Base-by-base conservation (phyloP, 1,140 invertebrate genomes). In the Schlechtendalia chinensis region DNA sequence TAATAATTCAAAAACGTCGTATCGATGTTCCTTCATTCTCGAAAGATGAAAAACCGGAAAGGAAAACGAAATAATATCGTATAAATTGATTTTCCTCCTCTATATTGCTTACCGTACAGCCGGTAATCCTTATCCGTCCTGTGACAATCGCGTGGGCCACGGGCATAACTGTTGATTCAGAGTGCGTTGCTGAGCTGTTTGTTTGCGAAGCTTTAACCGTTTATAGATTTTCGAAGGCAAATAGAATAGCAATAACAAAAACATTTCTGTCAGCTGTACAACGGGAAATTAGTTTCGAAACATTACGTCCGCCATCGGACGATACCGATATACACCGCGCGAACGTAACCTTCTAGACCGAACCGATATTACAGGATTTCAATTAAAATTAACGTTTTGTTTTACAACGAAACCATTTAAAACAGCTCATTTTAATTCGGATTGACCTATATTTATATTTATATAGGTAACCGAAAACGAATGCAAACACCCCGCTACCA, bases 111-210 rank as follows among this genome's bases (percentile, higher is more conserved):
- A n/a, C n/a, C n/a, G n/a, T n/a, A n/a, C n/a, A n/a, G n/a, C n/a
- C n/a, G n/a, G n/a, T n/a, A 32, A 32, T 32, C 3, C 29, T 16
- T 65, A 1, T 2, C 2, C 27, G 17, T 39, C 29, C 19, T 19
- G 19, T 10, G 29, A n/a, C 29, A 65, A 65, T 32, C 16, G n/a
- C n/a, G 29, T 65, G 1, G 19, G 17, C 29, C 29, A 65, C 29
- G 27, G 61, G 61, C 12, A 16, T 65, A 65, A 32, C 61, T 65
- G 61, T 65, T 65, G 27, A 65, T 32, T 65, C 61, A 65, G 6
- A 10, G 29, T 65, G 29, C 29, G 61, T 65, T 65, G 27, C 27
- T n/a, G 2, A 17, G 8, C 32, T 39, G 29, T 11, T 65, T n/a
- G 61, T 65, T 39, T 19, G 27, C 32, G 32, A 39, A n/a, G 11